Evolutionary conservation across 2,888 invertebrate genomes (phyloP).

Genomic region (Meganola albula): DNA sequence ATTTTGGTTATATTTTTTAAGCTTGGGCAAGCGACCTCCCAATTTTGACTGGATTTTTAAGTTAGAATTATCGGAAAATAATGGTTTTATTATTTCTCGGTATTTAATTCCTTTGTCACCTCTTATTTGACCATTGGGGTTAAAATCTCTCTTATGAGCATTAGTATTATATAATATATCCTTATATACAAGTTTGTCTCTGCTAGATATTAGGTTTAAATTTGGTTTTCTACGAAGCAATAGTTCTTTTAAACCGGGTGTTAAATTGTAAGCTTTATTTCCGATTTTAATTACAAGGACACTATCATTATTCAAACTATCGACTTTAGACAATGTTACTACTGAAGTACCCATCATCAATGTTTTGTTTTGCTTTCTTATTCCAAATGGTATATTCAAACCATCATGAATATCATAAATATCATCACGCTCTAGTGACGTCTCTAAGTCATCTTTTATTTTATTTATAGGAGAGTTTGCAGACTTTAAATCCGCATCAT

Average conservation of each 20-base stretch:
- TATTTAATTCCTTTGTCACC: slow-evolving; percentile 14
- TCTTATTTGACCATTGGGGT: slow-evolving; percentile 12
- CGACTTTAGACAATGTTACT: background rate
- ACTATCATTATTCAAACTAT: background rate
- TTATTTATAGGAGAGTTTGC: background rate
- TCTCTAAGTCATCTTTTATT: background rate
- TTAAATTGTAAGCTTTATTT: slow-evolving; percentile 2
- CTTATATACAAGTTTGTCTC: slow-evolving; percentile 12
- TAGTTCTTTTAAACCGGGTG: slow-evolving; percentile 1
- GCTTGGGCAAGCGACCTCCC: slow-evolving; percentile 10
- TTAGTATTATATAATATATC: slow-evolving; percentile 11
- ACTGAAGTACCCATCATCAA: background rate
- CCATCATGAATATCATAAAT: no score
- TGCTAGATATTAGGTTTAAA: slow-evolving; percentile 1
- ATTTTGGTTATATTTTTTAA: slow-evolving; percentile 6
- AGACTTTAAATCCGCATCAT: background rate
- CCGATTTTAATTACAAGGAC: slow-evolving; percentile 2
- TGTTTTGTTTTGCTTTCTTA: background rate
- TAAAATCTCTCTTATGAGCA: slow-evolving; percentile 15
- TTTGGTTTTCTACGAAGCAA: no score
- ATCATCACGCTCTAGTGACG: background rate
- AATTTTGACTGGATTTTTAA: slow-evolving; percentile 2
- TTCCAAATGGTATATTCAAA: background rate
- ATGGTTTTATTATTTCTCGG: slow-evolving; percentile 4
- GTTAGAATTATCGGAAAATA: slow-evolving; percentile 1